These are phyloP conservation scores for Jacana jacana DNA, from an alignment of 2,113 vertebrate species.

Conservation along the genomic window DNA sequence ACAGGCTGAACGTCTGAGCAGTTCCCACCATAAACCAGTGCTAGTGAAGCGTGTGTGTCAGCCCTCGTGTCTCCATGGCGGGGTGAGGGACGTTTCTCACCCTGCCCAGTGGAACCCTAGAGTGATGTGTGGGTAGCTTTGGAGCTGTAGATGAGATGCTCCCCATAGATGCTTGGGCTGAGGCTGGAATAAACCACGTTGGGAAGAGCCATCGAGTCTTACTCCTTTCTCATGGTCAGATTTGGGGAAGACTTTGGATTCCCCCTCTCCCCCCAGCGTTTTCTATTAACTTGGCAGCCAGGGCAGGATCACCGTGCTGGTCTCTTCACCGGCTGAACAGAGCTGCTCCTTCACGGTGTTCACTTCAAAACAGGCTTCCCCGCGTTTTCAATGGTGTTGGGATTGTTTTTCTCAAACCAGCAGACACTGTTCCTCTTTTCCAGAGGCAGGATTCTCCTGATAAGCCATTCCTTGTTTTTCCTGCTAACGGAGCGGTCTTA, in stretches of 20 bases:
- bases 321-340: neutral
- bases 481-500: neutral
- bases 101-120: neutral
- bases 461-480: neutral
- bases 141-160: neutral
- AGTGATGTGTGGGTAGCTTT: neutral
- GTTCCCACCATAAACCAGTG: neutral
- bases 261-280: neutral
- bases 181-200: neutral
- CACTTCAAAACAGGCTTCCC: neutral
- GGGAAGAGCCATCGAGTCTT: neutral
- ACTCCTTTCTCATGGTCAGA: neutral
- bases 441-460: neutral
- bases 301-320: neutral
- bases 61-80: accelerated
- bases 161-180: neutral
- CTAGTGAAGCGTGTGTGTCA: neutral
- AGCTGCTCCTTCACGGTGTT: neutral
- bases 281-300: neutral
- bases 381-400: neutral
- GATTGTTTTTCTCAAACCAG: neutral
- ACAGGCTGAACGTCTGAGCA: accelerated
- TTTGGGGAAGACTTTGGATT: neutral
- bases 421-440: neutral
- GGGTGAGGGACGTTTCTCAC: neutral